Conservation (phyloP, 2,888 invertebrate genomes). For the Apamea monoglypha region DNA sequence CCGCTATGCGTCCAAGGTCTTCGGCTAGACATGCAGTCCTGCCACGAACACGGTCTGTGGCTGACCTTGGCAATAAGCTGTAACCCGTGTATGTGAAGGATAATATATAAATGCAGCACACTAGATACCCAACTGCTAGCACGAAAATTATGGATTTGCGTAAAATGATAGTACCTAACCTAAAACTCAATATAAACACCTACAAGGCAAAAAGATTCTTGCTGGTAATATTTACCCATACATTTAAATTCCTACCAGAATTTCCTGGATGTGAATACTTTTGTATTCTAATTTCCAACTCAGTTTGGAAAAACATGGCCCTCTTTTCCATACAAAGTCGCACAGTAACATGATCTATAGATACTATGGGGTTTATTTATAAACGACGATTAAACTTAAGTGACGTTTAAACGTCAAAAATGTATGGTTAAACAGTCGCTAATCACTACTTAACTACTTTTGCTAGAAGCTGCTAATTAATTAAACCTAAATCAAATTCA, state of each 20-base stretch:
- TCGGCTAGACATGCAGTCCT: slow-evolving; percentile 41
- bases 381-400: too few species aligned
- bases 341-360: not conserved
- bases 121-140: not conserved
- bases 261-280: not conserved
- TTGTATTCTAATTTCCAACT: not conserved
- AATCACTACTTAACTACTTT: not conserved
- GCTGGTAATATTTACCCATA: not conserved
- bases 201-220: not conserved
- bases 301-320: not conserved
- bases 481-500: not conserved
- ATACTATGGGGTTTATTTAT: too few species aligned
- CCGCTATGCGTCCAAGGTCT: slow-evolving; percentile 45
- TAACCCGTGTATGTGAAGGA: slow-evolving; percentile 19
- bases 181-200: not conserved
- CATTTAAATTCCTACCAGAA: not conserved
- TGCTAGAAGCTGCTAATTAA: not conserved
- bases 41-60: slow-evolving; percentile 30
- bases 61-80: slow-evolving; percentile 39
- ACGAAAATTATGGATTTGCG: not conserved
- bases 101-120: slow-evolving; percentile 1
- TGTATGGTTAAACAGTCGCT: too few species aligned
- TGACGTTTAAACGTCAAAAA: too few species aligned
- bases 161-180: not conserved
- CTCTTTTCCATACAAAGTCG: not conserved